phyloP scores from a whole-genome alignment of 2,888 invertebrate genomes.

The Leptura quadrifasciata region DNA sequence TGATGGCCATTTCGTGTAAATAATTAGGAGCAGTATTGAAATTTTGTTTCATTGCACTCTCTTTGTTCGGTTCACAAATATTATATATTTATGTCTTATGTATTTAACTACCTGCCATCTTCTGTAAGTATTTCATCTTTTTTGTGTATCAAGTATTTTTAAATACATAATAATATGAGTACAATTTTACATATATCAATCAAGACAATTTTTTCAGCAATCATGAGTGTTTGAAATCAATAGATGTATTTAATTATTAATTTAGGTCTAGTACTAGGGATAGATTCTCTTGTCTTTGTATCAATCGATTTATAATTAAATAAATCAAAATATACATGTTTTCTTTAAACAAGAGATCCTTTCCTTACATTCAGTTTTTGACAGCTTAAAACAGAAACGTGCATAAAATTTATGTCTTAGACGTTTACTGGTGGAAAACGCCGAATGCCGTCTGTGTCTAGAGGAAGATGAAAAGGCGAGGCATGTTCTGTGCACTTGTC shows the following conservation, averaged over 20 bases:
- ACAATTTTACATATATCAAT: not conserved
- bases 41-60: not conserved
- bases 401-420: too few species aligned
- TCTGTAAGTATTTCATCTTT: not conserved
- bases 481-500: too few species aligned
- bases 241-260: not conserved
- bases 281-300: constrained; percentile 18
- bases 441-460: too few species aligned
- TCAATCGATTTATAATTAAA: constrained; percentile 24
- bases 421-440: too few species aligned
- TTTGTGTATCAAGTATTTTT: not conserved
- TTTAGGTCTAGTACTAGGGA: not conserved
- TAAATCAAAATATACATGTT: not conserved
- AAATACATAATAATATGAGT: not conserved
- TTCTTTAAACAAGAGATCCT: too few species aligned
- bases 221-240: not conserved
- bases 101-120: not conserved
- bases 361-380: too few species aligned
- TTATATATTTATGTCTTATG: not conserved
- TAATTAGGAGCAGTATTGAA: not conserved
- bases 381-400: too few species aligned
- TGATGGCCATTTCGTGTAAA: not conserved
- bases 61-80: not conserved
- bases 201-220: not conserved
- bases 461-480: too few species aligned